A percentile compares a stretch with the other conserved stretches of the same genome.
These are phyloP conservation scores for Scaptomyza polygonia DNA, from an alignment of 2,888 invertebrate species.

Conservation along the genomic window DNA sequence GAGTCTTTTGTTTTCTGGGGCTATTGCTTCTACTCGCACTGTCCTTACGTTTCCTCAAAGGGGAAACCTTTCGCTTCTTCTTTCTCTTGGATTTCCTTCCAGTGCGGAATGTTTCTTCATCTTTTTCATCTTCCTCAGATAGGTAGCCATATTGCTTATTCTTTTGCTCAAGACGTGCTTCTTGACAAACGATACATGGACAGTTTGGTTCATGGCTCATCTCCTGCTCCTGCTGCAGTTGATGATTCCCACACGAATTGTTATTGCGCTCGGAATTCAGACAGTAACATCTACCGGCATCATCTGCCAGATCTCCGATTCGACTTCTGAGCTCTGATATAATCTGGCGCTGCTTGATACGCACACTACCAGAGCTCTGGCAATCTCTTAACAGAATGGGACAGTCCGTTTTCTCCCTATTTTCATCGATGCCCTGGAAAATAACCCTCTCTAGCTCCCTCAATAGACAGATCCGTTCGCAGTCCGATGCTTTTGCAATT, in stretches of 20 bases:
- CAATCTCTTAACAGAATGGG: constrained; percentile 64
- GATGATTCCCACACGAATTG: neutral
- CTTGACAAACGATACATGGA: constrained; percentile 21
- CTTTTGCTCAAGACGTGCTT: neutral
- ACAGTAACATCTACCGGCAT: neutral
- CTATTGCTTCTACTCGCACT: neutral
- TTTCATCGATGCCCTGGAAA: constrained; percentile 49
- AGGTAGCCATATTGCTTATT: constrained; percentile 13
- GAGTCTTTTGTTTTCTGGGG: neutral
- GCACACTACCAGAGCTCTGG: constrained; percentile 63
- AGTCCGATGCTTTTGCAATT: constrained; percentile 58
- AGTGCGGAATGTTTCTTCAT: fast-evolving
- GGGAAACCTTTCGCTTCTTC: constrained; percentile 1
- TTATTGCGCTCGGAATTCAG: constrained; percentile 27
- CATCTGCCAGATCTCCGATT: constrained; percentile 45
- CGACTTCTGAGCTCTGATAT: constrained; percentile 58
- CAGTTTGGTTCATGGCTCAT: constrained; percentile 20
- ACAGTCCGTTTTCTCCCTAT: constrained; percentile 39
- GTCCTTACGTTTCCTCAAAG: neutral
- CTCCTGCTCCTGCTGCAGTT: fast-evolving
- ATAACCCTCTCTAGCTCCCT: constrained; percentile 68
- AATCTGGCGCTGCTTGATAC: constrained; percentile 61
- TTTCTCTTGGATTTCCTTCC: neutral
- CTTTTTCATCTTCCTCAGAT: neutral
- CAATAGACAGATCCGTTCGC: constrained; percentile 61